Base-by-base conservation (phyloP, 2,888 invertebrate species). In the Podotricha telesiphe region DNA sequence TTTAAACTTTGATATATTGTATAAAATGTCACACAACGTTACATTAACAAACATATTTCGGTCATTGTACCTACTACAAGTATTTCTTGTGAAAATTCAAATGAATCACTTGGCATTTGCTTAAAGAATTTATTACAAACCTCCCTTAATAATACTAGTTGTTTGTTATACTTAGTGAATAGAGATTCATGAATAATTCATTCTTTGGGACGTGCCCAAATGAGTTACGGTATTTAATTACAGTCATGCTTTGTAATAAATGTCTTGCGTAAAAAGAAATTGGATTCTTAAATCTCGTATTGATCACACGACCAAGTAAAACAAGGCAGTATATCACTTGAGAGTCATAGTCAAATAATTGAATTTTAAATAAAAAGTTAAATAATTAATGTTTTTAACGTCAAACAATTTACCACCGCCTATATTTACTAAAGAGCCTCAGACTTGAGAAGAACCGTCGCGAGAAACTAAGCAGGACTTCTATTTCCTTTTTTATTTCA, bases 181-280 rank as follows among this genome's bases (percentile, higher is more conserved):
- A 70, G 40, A 67, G 53, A 63, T 56, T 55, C 56, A 71, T 67
- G 68, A 66, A 73, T 70, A 68, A 73, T 73, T 70, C 67, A 68
- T 71, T 59, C 40, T 51, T 63, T 58, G 53, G 55, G 55, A 50
- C 53, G 19, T 37, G 15, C 51, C 51, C 65, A 64, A 69, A 55
- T 68, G 45, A 37, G 68, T 64, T 71, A 66, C 58, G 47, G 51
- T 67, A 67, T 73, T 67, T 72, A 68, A 70, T 72, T 71, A 69
- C 40, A 65, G 51, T 50, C 45, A 51, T 28, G 34, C n/a, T 63
- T 28, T 34, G 56, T 48, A 62, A 58, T 22, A 58, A 19, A 53
- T 40, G 15, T 50, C n/a, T 40, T n/a, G 15, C 7, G 34, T 51
- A 40, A 19, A 37, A 37, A 65, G n/a, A 34, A 37, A 48, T 34